Evolutionary conservation across 2,113 vertebrate species (phyloP).

Genomic region (Atractosteus spatula): DNA sequence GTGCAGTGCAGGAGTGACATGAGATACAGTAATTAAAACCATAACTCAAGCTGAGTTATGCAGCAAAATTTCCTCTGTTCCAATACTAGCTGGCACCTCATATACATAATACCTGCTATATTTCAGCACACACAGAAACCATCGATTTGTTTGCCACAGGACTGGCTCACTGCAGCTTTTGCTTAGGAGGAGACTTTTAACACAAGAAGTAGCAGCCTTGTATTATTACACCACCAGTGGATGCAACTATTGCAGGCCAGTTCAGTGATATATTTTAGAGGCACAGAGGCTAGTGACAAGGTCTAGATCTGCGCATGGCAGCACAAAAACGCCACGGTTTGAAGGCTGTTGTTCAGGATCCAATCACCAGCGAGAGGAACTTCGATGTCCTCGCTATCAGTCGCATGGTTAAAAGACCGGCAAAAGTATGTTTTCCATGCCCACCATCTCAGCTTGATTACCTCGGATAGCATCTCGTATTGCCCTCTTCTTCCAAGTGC

Average conservation of each 20-base stretch:
- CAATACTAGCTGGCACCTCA: neutral
- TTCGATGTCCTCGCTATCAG: no score
- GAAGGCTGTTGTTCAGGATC: no score
- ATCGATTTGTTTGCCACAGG: neutral
- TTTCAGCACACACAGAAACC: neutral
- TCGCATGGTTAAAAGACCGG: no score
- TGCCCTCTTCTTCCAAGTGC: constrained; percentile 94
- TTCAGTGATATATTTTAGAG: no score
- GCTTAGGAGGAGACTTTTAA: neutral
- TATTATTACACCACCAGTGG: no score
- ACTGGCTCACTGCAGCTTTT: neutral
- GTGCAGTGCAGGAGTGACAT: neutral
- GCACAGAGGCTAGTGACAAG: no score
- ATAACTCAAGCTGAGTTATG: constrained; percentile 1
- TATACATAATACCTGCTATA: neutral
- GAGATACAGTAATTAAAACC: constrained; percentile 10
- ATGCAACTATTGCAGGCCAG: no score
- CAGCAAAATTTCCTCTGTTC: neutral
- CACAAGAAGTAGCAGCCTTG: neutral
- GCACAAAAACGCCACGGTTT: no score
- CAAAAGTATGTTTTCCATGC: no score
- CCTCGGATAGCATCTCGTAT: constrained; percentile 98
- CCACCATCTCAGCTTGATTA: constrained; percentile 35
- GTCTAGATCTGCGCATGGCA: no score
- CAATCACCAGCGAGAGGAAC: no score